Evolutionary conservation across 2,113 vertebrate species (phyloP).

Genomic region (Lophotis ruficrista): DNA sequence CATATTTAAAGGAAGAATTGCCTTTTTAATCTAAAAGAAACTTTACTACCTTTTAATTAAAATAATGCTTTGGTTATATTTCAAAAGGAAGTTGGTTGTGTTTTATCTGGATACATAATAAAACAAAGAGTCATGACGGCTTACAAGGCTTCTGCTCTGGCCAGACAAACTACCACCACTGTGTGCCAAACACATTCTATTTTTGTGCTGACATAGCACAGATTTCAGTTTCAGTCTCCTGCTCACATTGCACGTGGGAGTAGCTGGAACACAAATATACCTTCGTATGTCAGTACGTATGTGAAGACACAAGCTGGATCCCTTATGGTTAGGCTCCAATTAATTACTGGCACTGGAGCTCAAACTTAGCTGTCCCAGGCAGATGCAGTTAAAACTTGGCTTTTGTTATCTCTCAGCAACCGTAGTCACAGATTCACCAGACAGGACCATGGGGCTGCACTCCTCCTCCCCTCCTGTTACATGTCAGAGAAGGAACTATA

Average conservation of each 20-base stretch:
- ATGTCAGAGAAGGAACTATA: not conserved
- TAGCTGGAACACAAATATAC: not conserved
- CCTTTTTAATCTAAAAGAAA: not conserved
- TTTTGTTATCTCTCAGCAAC: not conserved
- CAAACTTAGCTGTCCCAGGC: not conserved
- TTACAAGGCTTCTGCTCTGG: not conserved
- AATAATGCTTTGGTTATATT: not conserved
- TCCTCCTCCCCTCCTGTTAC: conserved; percentile 10
- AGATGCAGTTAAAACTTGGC: not conserved
- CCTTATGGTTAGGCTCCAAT: not conserved
- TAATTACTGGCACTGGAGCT: not conserved
- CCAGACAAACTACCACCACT: not conserved
- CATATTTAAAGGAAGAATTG: not conserved
- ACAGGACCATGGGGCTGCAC: not conserved
- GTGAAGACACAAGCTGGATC: not conserved
- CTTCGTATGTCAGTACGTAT: not conserved
- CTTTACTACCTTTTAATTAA: not conserved
- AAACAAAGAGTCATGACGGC: not conserved
- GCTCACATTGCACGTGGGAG: not conserved
- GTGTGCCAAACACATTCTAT: fast-evolving
- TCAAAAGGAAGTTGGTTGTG: not conserved
- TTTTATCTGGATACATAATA: not conserved
- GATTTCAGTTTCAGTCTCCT: not conserved
- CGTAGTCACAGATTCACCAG: not conserved
- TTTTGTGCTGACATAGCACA: not conserved